Percentiles rank a stretch among this genome's conserved stretches.
Evolutionary conservation across 2,888 invertebrate genomes (phyloP).

Genomic region (Drosophila percnosoma): DNA sequence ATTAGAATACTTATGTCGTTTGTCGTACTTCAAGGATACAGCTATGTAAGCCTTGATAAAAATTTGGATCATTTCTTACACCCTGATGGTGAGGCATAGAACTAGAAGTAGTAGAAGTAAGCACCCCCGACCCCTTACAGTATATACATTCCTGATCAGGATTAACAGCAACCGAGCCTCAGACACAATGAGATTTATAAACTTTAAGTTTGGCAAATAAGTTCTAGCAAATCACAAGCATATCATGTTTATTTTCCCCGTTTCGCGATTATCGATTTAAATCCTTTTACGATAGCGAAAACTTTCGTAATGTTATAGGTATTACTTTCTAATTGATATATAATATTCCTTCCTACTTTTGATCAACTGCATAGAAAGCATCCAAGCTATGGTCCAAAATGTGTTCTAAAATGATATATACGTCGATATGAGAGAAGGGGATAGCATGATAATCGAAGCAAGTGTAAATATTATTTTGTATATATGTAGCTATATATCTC

Average conservation of each 20-base stretch:
- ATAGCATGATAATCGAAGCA: too few relatives aligned
- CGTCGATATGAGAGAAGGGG: too few relatives aligned
- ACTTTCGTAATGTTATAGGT: neutral
- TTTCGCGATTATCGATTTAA: neutral
- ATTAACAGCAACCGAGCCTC: too few relatives aligned
- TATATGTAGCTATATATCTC: neutral
- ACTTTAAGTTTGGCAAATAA: neutral
- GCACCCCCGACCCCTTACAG: neutral
- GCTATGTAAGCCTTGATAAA: too few relatives aligned
- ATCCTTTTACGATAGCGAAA: neutral
- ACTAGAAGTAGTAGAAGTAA: too few relatives aligned
- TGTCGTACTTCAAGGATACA: too few relatives aligned
- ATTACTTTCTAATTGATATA: neutral
- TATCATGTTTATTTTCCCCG: neutral
- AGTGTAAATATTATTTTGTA: too few relatives aligned
- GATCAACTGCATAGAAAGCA: neutral
- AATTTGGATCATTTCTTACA: too few relatives aligned
- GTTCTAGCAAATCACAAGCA: neutral
- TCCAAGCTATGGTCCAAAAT: neutral
- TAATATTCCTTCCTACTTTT: neutral
- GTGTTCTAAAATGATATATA: neutral
- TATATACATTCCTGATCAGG: neutral
- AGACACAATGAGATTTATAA: neutral
- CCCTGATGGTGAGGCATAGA: too few relatives aligned
- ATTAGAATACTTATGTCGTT: too few relatives aligned